phyloP scores from a whole-genome alignment of 2,888 invertebrate genomes.

The Baccha elongata region DNA sequence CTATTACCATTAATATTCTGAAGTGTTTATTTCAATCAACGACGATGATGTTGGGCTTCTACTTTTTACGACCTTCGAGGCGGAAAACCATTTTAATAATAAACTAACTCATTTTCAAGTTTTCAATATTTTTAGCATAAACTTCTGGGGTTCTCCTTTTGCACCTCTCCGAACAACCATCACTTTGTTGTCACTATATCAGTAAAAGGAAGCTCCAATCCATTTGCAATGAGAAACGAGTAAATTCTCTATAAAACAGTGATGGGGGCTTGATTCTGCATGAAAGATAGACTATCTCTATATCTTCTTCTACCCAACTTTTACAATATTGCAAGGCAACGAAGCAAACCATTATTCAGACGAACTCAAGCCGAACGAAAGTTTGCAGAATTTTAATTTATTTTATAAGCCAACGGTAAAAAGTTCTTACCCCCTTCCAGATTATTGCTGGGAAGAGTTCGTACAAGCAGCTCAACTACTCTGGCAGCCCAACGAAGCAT shows the following conservation, averaged over 20 bases:
- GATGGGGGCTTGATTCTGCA: slow-evolving; percentile 6
- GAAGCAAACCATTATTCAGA: slow-evolving; percentile 51
- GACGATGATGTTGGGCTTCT: slow-evolving; percentile 1
- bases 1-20: slow-evolving; percentile 22
- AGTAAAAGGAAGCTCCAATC: slow-evolving; percentile 38
- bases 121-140: slow-evolving; percentile 27
- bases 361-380: slow-evolving; percentile 67
- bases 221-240: slow-evolving; percentile 16
- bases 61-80: slow-evolving; percentile 8
- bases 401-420: slow-evolving; percentile 66
- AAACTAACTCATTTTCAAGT: slow-evolving; percentile 31
- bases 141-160: neutral
- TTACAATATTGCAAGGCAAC: slow-evolving; percentile 40
- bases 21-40: slow-evolving; percentile 53
- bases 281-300: slow-evolving; percentile 28
- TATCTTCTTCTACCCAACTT: slow-evolving; percentile 1
- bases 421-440: slow-evolving; percentile 29
- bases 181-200: slow-evolving; percentile 52
- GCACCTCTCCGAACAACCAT: slow-evolving; percentile 13
- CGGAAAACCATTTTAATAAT: slow-evolving; percentile 53
- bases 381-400: slow-evolving; percentile 72
- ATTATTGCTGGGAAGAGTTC: slow-evolving; percentile 29
- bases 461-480: slow-evolving; percentile 33
- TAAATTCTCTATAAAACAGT: slow-evolving; percentile 10
- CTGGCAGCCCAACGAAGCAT: slow-evolving; percentile 39